Base-by-base conservation (phyloP, 1,140 invertebrate species). In the Procambarus virginalis region DNA sequence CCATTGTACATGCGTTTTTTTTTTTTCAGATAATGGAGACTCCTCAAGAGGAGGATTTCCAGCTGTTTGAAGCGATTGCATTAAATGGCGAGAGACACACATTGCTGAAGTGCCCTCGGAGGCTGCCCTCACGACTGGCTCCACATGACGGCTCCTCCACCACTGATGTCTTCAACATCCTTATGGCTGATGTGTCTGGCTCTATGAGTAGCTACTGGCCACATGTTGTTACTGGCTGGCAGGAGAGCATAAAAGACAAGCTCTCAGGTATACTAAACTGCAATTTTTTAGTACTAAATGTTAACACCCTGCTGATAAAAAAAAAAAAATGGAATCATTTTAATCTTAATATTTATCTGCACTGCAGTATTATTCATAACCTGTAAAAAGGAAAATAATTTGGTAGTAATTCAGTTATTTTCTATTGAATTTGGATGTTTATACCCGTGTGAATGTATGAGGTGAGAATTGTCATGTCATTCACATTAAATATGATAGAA, bases 181-280 rank as follows among this genome's bases (percentile, higher is more conserved):
- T 84, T 48, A 92, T 92, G 91, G 85, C 89, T n/a, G 91, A 92
- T 68, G 85, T 92, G 8, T 92, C 91, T 34, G 88, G 81, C 4
- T 92, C 91, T 20, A 92, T 92, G 91, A 20, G 5, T 10, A 20
- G 5, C 0, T 58, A 17, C 17, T 92, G 91, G 91, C 12, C 46
- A 3, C n/a, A 45, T n/a, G 75, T 92, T 17, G 73, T 90, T 46
- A 70, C 51, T 9, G 75, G 84, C n/a, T 92, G 91, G 91, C 80
- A 90, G n/a, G 46, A 34, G 2, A 22, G 68, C 70, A 87, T 92
- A n/a, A 49, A 86, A 20, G 70, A 81, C 45, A 77, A 73, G 34
- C 46, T 92, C 0, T 77, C n/a, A 84, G 91, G 91, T 92, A 79
- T 4, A 34, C 2, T 60, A 20, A 34, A 14, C 0, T 64, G 3